Evolutionary conservation across 1,140 invertebrate species (phyloP), one percentile per base, ranked within the genome.

Genomic region (Papilio polytes): DNA sequence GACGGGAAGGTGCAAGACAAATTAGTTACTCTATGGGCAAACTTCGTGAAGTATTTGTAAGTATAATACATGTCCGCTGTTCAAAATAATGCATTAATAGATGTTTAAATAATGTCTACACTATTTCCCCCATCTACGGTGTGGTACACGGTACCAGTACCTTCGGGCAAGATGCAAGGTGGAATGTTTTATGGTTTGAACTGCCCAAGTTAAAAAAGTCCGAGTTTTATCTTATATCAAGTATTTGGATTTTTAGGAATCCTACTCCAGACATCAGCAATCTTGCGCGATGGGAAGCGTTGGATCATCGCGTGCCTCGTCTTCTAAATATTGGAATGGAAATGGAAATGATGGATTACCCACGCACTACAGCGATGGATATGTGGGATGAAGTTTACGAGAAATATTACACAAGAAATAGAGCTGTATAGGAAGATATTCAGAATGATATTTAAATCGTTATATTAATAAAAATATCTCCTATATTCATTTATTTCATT

Each of bases 1-100:
- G 91, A 94, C 41, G 87, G 82, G 6, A 78, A 74, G 10, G 88
- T 91, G n/a, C 91, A 93, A 70, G 78, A 83, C 1, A 82, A 85
- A 20, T 48, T 94, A 31, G 41, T 90, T 31, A 83, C 81, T 26
- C 81, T 94, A 48, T 94, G 93, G 93, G 86, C 88, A 0, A 91
- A 91, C 81, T 94, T 94, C 80, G 89, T 94, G 22, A 93, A 94
- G 81, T 82, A 90, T 85, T 84, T 94, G 93, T 94, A 83, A 90
- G 92, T 89, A 66, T 44, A 44, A 44, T 44, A 73, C 41, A n/a
- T 7, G 31, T 63, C 3, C n/a, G 10, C 59, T 63, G n/a, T 12
- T 31, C 63, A 3, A 15, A 26, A 59, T 15, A 6, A 15, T 3
- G 51, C 4, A 4, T 53, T 18, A 18, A 48, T 48, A 13, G 46